Evolutionary conservation across 2,797 vertebrate species (phyloP), one percentile per base, ranked within the genome.

Genomic region (Arctocebus calabarensis): DNA sequence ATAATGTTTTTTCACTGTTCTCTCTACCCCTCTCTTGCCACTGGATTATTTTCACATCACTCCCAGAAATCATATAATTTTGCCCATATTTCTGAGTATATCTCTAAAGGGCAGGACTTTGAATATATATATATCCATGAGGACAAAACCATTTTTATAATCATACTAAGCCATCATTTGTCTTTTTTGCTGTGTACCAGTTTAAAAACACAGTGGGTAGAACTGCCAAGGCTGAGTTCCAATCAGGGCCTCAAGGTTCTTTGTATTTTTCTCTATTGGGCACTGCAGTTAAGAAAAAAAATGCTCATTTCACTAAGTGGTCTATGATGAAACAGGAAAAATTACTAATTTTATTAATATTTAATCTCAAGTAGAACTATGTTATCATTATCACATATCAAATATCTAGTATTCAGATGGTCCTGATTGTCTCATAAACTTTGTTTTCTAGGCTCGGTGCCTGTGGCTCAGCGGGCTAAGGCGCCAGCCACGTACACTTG

Each of bases 241-340:
- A 75, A 22, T 62, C 34, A 52, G 29, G 55, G 34, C 20, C 40
- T 34, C 0, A 0, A 4, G 16, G 13, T 71, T 16, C 34, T 62
- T 52, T 10, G 1, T 70, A 22, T 62, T 79, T 20, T 73, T 81
- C 37, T 66, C 61, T 20, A 84, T 34, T 23, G 37, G 37, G 5
- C 84, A 66, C 16, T 48, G 6, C 77, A 93, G 75, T 37, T 74
- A 68, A 90, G 22, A 32, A 75, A 61, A 78, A 34, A 45, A 45
- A 57, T 32, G 19, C 12, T 62, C 22, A 34, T 40, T 74, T 68
- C 61, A 52, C 52, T 27, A 78, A 29, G 70, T 64, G 37, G 25
- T 83, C 52, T 64, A 37, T 75, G 70, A 48, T 88, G 57, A 78
- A 88, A 23, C 40, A 91, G 79, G 74, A 88, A 82, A 81, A 81